Evolutionary conservation across 2,797 vertebrate genomes (phyloP).

Genomic region (Etheostoma perlongum): DNA sequence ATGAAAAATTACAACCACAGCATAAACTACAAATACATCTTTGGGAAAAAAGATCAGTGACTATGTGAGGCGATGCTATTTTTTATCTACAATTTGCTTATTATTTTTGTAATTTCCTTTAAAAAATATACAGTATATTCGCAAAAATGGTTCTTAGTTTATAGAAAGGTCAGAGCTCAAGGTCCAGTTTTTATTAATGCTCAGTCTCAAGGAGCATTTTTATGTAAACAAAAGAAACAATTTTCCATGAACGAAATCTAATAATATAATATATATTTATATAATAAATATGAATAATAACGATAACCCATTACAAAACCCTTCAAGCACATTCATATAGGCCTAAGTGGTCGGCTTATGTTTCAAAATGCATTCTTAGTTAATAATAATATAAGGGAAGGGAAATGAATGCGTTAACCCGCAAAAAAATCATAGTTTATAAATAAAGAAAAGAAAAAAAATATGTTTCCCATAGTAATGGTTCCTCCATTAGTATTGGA

Average conservation of each 20-base stretch:
- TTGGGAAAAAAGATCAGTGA: neutral
- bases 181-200: too few species aligned
- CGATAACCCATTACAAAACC: neutral
- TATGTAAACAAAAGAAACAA: neutral
- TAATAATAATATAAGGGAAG: too few species aligned
- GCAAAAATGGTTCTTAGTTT: neutral
- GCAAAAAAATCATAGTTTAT: neutral
- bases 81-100: too few species aligned
- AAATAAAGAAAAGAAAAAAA: neutral
- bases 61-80: neutral
- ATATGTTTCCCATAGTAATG: neutral
- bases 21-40: constrained; percentile 81
- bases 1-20: neutral
- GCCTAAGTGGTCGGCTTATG: neutral
- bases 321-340: neutral
- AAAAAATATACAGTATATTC: neutral
- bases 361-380: neutral
- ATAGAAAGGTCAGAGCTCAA: too few species aligned
- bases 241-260: neutral
- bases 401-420: neutral
- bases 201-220: neutral
- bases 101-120: neutral
- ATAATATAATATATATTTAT: too few species aligned
- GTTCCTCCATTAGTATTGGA: neutral
- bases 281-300: too few species aligned